These are phyloP conservation scores for Formica selysi DNA, from an alignment of 1,140 invertebrate genomes.

Conservation along the genomic window DNA sequence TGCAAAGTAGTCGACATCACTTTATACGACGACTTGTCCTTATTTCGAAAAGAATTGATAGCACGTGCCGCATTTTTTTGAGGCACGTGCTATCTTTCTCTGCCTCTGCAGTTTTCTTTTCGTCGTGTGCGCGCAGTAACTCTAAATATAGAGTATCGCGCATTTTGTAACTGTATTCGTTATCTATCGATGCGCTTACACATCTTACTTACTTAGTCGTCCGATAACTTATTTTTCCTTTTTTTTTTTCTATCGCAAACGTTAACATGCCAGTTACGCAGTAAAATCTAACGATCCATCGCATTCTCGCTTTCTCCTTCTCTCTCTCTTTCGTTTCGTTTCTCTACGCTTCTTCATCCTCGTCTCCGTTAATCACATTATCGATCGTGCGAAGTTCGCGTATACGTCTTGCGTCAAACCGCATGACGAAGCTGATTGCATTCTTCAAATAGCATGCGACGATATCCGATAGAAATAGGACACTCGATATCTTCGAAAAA, in stretches of 20 bases:
- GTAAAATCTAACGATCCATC: slow-evolving; percentile 39
- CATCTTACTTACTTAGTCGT: slow-evolving; percentile 11
- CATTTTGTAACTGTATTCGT: slow-evolving; percentile 8
- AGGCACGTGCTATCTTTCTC: neutral
- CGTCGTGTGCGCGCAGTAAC: slow-evolving; percentile 29
- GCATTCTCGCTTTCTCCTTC: neutral
- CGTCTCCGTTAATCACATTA: neutral
- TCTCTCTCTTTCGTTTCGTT: neutral
- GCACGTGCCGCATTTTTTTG: neutral
- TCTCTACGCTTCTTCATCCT: neutral
- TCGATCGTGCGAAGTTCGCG: slow-evolving; percentile 18
- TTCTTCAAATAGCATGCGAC: neutral
- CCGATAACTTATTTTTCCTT: slow-evolving; percentile 17
- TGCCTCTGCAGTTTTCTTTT: neutral
- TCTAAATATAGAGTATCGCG: slow-evolving; percentile 43
- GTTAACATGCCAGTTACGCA: slow-evolving; percentile 23
- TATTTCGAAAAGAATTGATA: neutral
- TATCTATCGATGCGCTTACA: slow-evolving; percentile 45
- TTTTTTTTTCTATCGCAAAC: neutral
- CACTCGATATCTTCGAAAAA: neutral
- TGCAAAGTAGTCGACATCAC: neutral
- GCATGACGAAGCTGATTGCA: slow-evolving; percentile 46
- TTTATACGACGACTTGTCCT: neutral
- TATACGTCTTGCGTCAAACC: slow-evolving; percentile 47
- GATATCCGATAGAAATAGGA: slow-evolving; percentile 31